phyloP scores from a whole-genome alignment of 2,113 vertebrate species.

The Mirounga angustirostris region DNA sequence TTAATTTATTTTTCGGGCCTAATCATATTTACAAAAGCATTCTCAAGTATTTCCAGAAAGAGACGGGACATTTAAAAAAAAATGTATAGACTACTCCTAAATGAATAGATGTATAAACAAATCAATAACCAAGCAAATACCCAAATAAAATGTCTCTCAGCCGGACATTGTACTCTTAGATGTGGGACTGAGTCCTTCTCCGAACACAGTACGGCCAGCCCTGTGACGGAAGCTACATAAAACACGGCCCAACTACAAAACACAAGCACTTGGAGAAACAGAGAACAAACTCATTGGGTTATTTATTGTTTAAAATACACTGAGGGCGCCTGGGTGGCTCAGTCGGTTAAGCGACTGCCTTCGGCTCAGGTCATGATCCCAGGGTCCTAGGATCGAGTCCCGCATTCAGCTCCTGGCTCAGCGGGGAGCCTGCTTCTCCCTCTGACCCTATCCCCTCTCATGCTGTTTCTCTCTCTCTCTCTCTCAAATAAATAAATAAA shows the following conservation, averaged over 20 bases:
- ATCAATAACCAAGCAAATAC: not conserved
- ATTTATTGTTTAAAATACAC: not conserved
- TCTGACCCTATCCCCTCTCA: no score
- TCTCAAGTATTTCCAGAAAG: conserved; percentile 35
- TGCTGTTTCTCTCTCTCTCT: no score
- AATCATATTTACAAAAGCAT: not conserved
- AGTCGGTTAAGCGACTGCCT: no score
- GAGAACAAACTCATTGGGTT: not conserved
- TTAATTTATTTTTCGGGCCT: not conserved
- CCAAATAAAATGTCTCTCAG: not conserved
- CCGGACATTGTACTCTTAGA: not conserved
- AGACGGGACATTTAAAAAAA: not conserved
- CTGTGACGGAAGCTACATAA: not conserved
- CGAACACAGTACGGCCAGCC: not conserved
- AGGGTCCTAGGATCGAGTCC: no score
- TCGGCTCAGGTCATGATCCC: no score
- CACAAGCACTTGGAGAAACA: not conserved
- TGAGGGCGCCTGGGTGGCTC: not conserved
- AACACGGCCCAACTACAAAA: not conserved
- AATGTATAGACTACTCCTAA: not conserved
- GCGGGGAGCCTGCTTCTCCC: no score
- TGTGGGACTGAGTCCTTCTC: not conserved
- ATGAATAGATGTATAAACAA: not conserved
- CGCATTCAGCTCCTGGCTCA: no score
- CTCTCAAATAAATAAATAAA: no score